Evolutionary conservation across 1,140 invertebrate species (phyloP).

Genomic region (Heliothis subflexa): DNA sequence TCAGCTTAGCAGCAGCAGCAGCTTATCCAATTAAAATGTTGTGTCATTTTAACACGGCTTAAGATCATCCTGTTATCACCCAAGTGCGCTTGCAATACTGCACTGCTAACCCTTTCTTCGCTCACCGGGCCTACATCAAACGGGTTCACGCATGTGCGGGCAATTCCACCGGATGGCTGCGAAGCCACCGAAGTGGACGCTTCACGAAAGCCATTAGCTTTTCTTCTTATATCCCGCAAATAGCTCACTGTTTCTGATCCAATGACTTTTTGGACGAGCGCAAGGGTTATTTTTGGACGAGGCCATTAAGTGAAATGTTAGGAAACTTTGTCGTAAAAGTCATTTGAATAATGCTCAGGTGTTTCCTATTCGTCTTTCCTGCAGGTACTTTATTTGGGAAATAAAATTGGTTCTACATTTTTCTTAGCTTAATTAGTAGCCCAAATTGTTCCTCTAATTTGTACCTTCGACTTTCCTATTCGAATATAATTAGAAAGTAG

Average conservation of each 20-base stretch:
- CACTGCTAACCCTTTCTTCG: slow-evolving; percentile 14
- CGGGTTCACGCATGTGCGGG: slow-evolving; percentile 41
- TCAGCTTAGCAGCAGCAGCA: too few species aligned
- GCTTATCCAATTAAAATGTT: background rate
- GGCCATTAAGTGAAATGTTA: slow-evolving; percentile 3
- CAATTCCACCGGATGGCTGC: slow-evolving; percentile 34
- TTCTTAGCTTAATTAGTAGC: background rate
- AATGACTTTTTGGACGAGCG: slow-evolving; percentile 31
- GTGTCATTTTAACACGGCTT: too few species aligned
- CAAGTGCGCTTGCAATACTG: background rate
- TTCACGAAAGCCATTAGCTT: slow-evolving; percentile 46
- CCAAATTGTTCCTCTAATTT: slow-evolving; percentile 11
- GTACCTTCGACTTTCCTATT: background rate
- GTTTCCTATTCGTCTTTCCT: too few species aligned
- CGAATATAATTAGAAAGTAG: slow-evolving; percentile 18
- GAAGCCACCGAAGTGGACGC: slow-evolving; percentile 33
- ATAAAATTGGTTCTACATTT: too few species aligned
- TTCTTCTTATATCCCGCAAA: slow-evolving; percentile 43
- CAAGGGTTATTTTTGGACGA: slow-evolving; percentile 9
- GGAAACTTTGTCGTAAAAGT: background rate
- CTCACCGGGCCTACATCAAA: slow-evolving; percentile 41
- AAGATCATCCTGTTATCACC: background rate
- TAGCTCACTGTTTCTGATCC: slow-evolving; percentile 39
- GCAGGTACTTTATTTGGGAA: too few species aligned
- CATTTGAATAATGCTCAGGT: background rate